phyloP scores from a whole-genome alignment of 2,888 invertebrate genomes.

The Glaucopsyche alexis region DNA sequence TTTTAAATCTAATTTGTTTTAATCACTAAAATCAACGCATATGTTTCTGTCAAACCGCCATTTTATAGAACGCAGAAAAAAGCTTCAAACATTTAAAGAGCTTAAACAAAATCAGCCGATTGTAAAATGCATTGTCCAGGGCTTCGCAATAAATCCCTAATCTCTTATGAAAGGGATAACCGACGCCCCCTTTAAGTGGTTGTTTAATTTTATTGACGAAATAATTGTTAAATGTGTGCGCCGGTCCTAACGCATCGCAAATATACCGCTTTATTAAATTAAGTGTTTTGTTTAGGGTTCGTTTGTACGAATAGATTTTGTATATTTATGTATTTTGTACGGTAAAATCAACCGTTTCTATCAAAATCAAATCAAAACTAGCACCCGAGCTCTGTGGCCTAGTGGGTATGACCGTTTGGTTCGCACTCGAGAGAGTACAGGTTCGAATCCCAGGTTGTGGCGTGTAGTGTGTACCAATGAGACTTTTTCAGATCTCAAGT shows the following conservation, averaged over 20 bases:
- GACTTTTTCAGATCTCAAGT: too few species aligned
- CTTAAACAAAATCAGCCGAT: constrained; percentile 41
- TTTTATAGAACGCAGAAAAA: constrained; percentile 25
- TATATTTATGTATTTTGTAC: neutral
- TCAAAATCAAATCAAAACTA: too few species aligned
- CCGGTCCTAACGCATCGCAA: constrained; percentile 50
- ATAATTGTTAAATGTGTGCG: constrained; percentile 54
- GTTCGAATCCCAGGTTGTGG: too few species aligned
- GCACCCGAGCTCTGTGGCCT: too few species aligned
- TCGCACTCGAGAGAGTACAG: too few species aligned
- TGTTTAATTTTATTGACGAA: constrained; percentile 72
- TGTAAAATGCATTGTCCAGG: constrained; percentile 39
- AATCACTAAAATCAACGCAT: constrained; percentile 25
- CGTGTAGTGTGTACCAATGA: too few species aligned
- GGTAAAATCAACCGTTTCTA: too few species aligned
- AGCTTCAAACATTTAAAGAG: constrained; percentile 32
- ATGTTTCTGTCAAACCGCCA: constrained; percentile 16
- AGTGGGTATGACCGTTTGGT: too few species aligned
- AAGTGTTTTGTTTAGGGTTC: constrained; percentile 23
- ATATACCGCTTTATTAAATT: constrained; percentile 48
- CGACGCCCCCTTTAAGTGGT: constrained; percentile 48
- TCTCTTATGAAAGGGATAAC: constrained; percentile 49
- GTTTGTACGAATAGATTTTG: neutral
- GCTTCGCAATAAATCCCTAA: constrained; percentile 43
- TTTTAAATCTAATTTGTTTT: constrained; percentile 1